Evolutionary conservation across 1,140 invertebrate species (phyloP).

Genomic region (Cataglyphis hispanica): DNA sequence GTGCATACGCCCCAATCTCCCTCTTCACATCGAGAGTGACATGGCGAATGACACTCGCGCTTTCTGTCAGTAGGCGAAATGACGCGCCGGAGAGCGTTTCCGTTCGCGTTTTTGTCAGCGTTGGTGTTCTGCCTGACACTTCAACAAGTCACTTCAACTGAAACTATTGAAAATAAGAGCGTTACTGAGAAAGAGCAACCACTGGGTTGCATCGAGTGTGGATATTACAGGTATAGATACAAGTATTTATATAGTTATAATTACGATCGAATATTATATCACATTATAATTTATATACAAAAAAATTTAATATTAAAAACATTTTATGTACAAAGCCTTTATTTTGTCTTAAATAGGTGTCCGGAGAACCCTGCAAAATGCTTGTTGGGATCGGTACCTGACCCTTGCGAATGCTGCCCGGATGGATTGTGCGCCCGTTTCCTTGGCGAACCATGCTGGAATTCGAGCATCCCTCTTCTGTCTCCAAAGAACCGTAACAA

Average conservation of each 20-base stretch:
- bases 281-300: not conserved
- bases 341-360: constrained; percentile 72
- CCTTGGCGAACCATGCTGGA: constrained; percentile 88
- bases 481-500: constrained; percentile 76
- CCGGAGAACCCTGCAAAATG: constrained; percentile 81
- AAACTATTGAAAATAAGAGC: constrained; percentile 41
- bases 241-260: not conserved
- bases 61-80: constrained; percentile 77
- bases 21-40: constrained; percentile 24
- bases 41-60: constrained; percentile 42
- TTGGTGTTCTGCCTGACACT: constrained; percentile 47
- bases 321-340: not conserved
- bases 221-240: constrained; percentile 75
- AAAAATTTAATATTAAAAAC: not conserved
- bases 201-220: constrained; percentile 76
- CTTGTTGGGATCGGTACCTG: constrained; percentile 85
- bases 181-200: constrained; percentile 45
- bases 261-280: not conserved
- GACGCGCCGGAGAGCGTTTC: constrained; percentile 74
- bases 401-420: constrained; percentile 88
- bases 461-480: constrained; percentile 79
- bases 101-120: constrained; percentile 62
- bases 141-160: constrained; percentile 38
- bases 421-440: constrained; percentile 86
- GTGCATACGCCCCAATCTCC: constrained; percentile 25